Evolutionary conservation across 2,113 vertebrate species (phyloP), one percentile per base, ranked within the genome.

Genomic region (Paracanthobrama guichenoti): DNA sequence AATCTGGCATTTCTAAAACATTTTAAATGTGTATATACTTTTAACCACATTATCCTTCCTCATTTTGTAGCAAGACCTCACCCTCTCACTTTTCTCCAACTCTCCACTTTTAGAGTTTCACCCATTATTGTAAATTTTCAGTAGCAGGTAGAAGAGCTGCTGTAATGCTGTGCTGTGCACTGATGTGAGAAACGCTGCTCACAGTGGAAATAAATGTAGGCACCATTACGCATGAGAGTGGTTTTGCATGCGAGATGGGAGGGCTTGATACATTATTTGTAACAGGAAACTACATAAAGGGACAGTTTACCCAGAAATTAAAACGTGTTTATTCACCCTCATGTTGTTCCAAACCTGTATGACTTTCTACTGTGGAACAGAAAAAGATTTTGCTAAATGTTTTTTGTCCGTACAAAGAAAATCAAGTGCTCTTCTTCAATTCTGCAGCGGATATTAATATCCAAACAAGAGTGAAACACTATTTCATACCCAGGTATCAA

Each of bases 81-180:
- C n/a, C 71, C 71, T 73, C 12, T 48, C 42, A 20, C 53, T 59
- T 39, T 77, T 79, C 12, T 44, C 35, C 55, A 60, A 44, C 39
- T 62, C n/a, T 81, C 6, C 18, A 53, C 77, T 62, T 26, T 62
- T 11, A 24, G 55, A n/a, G 53, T 79, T 60, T 18, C 44, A 22
- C 24, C 16, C 42, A 64, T 67, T 48, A 66, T 66, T 48, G 62
- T 81, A 67, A 35, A 67, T 67, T 81, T 81, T 53, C 26, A 81
- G 60, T 42, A 14, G 62, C 44, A 81, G 44, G 62, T 53, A 11
- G 62, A 67, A 48, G 18, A 46, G 60, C 55, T 76, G 28, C 31
- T 35, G 31, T 59, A 77, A 79, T 79, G 35, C 35, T 24, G 35
- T 62, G 57, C 22, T 64, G 57, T 16, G 57, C 57, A 46, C n/a